These are phyloP conservation scores for Hyles lineata DNA, from an alignment of 2,888 invertebrate genomes.

Conservation along the genomic window DNA sequence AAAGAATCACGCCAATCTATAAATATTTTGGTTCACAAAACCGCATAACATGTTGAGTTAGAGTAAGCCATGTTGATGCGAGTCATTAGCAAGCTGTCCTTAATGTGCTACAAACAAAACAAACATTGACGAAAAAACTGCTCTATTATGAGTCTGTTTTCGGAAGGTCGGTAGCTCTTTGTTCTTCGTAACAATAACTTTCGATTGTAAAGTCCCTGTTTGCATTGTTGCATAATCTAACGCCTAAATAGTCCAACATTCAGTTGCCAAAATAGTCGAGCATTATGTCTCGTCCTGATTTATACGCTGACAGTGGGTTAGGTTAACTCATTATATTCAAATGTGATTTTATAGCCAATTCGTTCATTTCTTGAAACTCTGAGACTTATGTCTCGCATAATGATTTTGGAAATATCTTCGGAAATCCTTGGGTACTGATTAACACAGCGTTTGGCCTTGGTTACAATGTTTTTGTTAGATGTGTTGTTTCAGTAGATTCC, in stretches of 20 bases:
- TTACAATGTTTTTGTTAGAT: background rate
- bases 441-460: too few species aligned
- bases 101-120: constrained; percentile 23
- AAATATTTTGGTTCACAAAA: background rate
- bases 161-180: constrained; percentile 21
- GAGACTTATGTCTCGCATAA: background rate
- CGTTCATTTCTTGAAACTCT: constrained; percentile 3
- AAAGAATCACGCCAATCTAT: background rate
- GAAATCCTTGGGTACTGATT: background rate
- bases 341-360: constrained; percentile 28
- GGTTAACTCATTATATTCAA: constrained; percentile 27
- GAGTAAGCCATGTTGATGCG: constrained; percentile 32
- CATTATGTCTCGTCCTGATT: background rate
- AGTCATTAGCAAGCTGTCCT: constrained; percentile 26
- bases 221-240: constrained; percentile 47
- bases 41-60: background rate
- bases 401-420: background rate
- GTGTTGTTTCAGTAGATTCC: background rate
- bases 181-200: constrained; percentile 41
- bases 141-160: constrained; percentile 25
- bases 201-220: constrained; percentile 42
- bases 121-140: constrained; percentile 27
- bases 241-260: constrained; percentile 26
- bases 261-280: constrained; percentile 9
- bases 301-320: background rate